phyloP scores from a whole-genome alignment of 2,888 invertebrate genomes.

The Tenthredo distinguenda region DNA sequence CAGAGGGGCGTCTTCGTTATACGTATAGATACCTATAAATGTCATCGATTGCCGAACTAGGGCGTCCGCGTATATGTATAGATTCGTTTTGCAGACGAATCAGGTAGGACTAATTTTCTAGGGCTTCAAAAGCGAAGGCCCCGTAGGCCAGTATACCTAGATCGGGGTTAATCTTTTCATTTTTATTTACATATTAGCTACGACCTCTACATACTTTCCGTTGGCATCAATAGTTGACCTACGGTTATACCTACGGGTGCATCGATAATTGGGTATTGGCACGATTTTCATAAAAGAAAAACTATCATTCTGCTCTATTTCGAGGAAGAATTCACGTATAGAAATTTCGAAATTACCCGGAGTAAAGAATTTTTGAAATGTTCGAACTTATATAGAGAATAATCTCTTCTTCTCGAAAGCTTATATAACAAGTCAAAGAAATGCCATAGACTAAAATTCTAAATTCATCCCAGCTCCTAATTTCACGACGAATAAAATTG shows the following conservation, averaged over 20 bases:
- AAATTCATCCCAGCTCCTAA: background rate
- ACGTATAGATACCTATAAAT: background rate
- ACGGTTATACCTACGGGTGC: background rate
- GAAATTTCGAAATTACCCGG: too few relatives aligned
- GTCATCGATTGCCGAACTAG: conserved; percentile 29
- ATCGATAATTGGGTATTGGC: conserved; percentile 8
- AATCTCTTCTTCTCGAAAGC: too few relatives aligned
- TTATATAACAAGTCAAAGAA: background rate
- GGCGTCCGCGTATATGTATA: conserved; percentile 21
- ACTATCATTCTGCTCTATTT: too few relatives aligned
- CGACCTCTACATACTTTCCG: background rate
- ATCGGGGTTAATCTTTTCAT: conserved; percentile 40
- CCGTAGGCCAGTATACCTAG: background rate
- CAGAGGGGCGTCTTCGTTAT: background rate
- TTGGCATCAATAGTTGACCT: conserved; percentile 2
- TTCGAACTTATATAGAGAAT: too few relatives aligned
- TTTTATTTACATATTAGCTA: conserved; percentile 13
- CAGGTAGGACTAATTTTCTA: conserved; percentile 25
- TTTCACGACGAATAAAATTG: background rate
- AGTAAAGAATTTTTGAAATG: too few relatives aligned
- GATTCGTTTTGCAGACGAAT: conserved; percentile 34
- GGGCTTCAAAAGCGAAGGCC: conserved; percentile 35
- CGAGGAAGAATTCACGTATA: too few relatives aligned
- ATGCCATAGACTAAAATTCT: background rate
- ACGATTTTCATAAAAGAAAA: background rate